phyloP scores from a whole-genome alignment of 64 coral and sea anemone species.

The Astreopora myriophthalma region DNA sequence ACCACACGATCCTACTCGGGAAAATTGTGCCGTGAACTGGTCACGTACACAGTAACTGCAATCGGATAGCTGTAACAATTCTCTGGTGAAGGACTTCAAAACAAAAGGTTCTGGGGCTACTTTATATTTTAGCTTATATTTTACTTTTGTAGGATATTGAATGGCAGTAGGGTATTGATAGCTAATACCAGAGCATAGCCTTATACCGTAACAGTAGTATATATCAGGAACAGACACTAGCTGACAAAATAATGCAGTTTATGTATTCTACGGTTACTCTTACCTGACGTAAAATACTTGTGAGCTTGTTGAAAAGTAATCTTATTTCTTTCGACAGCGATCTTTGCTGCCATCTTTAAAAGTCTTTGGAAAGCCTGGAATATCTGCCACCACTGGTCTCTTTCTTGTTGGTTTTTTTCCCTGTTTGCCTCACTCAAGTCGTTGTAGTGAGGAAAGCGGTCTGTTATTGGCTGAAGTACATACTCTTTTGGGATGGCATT shows the following conservation, averaged over 20 bases:
- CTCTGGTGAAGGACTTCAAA: no score
- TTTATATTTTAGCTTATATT: no score
- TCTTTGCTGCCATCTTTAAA: constrained; percentile 62
- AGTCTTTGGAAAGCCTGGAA: constrained; percentile 77
- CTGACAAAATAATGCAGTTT: background rate
- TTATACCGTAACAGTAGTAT: no score
- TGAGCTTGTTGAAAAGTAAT: constrained; percentile 63
- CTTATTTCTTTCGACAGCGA: constrained; percentile 38
- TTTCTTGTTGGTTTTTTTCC: constrained; percentile 55
- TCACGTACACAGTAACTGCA: no score
- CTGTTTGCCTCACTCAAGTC: constrained; percentile 66
- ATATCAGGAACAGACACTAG: background rate
- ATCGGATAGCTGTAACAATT: no score
- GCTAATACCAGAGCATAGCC: no score
- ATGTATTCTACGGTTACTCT: background rate
- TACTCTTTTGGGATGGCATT: constrained; percentile 82
- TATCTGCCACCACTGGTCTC: constrained; percentile 81
- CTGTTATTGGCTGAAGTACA: constrained; percentile 86
- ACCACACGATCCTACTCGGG: no score
- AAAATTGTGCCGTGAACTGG: no score
- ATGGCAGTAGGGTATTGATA: no score
- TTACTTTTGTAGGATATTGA: no score
- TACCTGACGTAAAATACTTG: constrained; percentile 88
- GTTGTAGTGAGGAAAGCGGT: constrained; percentile 70
- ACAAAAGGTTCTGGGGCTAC: no score